phyloP scores from a whole-genome alignment of 2,113 vertebrate genomes.

The Muntiacus muntjak region DNA sequence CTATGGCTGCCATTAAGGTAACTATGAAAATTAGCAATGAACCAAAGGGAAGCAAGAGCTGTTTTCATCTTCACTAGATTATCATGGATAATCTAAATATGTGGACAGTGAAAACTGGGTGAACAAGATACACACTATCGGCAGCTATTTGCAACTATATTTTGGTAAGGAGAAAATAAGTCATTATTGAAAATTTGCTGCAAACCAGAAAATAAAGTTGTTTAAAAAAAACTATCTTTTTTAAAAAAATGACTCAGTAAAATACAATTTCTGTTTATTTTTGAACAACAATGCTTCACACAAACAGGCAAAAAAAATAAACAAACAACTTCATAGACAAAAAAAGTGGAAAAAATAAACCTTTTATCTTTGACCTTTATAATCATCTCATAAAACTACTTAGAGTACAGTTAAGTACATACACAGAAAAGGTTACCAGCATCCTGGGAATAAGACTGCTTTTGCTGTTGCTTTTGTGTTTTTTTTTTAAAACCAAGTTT shows the following conservation, averaged over 20 bases:
- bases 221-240: neutral
- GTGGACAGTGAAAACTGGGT: neutral
- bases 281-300: slow-evolving; percentile 78
- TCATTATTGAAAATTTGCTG: neutral
- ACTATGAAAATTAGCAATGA: neutral
- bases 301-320: slow-evolving; percentile 78
- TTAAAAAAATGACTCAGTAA: slow-evolving; percentile 78
- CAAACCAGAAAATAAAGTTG: neutral
- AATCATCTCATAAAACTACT: slow-evolving; percentile 81
- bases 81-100: neutral
- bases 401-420: slow-evolving; percentile 81
- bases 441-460: slow-evolving; percentile 85
- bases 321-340: slow-evolving; percentile 75
- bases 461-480: slow-evolving; percentile 72
- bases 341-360: neutral
- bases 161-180: neutral
- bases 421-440: slow-evolving; percentile 86
- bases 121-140: neutral
- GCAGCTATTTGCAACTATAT: neutral
- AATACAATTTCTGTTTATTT: slow-evolving; percentile 82
- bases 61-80: neutral
- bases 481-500: slow-evolving; percentile 50
- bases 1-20: neutral
- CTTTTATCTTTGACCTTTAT: slow-evolving; percentile 75
- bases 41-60: neutral